phyloP scores from a whole-genome alignment of 1,140 invertebrate genomes.

The Lysiphlebus fabarum region DNA sequence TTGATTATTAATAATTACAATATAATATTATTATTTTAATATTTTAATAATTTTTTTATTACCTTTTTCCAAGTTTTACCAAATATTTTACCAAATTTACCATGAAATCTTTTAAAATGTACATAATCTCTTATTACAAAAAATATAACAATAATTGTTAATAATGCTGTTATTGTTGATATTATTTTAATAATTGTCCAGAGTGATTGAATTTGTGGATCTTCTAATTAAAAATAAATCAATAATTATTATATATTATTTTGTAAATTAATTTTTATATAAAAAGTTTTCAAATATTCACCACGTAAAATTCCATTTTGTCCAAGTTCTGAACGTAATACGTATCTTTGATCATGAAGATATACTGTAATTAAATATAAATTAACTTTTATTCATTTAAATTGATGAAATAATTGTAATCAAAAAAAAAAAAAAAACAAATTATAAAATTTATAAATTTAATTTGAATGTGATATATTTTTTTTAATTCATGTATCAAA shows the following conservation, averaged over 20 bases:
- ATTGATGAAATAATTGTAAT: too few species aligned
- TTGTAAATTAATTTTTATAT: constrained; percentile 17
- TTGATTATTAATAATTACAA: constrained; percentile 11
- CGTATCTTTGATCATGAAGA: constrained; percentile 43
- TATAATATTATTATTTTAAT: background rate
- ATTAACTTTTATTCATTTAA: too few species aligned
- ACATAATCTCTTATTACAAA: constrained; percentile 30
- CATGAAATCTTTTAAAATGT: constrained; percentile 34
- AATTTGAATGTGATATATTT: too few species aligned
- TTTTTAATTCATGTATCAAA: too few species aligned
- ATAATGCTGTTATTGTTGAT: constrained; percentile 32
- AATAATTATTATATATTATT: too few species aligned
- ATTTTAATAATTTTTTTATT: constrained; percentile 15
- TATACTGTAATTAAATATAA: constrained; percentile 50
- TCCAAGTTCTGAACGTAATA: constrained; percentile 36
- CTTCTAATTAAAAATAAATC: too few species aligned
- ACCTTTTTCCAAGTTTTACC: constrained; percentile 38
- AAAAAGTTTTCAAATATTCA: constrained; percentile 25
- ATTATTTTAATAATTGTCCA: constrained; percentile 31
- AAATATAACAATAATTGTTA: constrained; percentile 29
- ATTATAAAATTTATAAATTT: background rate
- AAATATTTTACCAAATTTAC: constrained; percentile 30
- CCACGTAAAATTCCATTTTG: constrained; percentile 30
- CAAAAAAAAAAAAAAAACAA: constrained; percentile 8
- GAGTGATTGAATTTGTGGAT: constrained; percentile 31